These are phyloP conservation scores for Andrena hattorfiana DNA, from an alignment of 2,888 invertebrate species.

Conservation along the genomic window DNA sequence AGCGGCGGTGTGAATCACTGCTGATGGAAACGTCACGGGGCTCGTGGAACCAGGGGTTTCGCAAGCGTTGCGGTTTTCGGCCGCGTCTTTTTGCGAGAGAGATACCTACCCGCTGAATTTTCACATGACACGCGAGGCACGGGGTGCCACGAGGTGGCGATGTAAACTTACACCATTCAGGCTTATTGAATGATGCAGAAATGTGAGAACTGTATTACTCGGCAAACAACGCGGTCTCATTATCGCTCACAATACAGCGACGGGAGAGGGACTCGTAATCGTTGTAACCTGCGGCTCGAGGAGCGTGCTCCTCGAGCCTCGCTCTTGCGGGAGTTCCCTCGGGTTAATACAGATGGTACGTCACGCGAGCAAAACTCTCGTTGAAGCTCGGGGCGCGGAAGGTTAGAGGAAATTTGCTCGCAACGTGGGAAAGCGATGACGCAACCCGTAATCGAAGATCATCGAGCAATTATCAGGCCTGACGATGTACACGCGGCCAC, in stretches of 20 bases:
- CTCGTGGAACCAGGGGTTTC: slow-evolving; percentile 30
- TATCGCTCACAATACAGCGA: slow-evolving; percentile 47
- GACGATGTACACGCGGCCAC: background rate
- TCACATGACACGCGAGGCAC: slow-evolving; percentile 49
- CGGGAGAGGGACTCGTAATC: slow-evolving; percentile 9
- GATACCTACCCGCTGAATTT: slow-evolving; percentile 50
- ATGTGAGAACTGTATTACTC: slow-evolving; percentile 61
- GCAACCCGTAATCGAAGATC: background rate
- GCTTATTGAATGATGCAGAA: slow-evolving; percentile 62
- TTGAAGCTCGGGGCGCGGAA: background rate
- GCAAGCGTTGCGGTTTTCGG: slow-evolving; percentile 65
- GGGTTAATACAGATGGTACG: background rate
- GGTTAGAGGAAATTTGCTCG: background rate
- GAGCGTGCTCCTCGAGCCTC: background rate
- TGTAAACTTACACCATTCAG: slow-evolving; percentile 63
- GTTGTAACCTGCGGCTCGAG: background rate
- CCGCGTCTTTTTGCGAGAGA: slow-evolving; percentile 50
- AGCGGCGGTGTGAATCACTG: slow-evolving; percentile 21
- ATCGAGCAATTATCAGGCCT: background rate
- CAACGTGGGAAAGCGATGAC: slow-evolving; percentile 6
- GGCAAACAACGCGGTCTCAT: slow-evolving; percentile 39
- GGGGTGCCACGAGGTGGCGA: slow-evolving; percentile 25
- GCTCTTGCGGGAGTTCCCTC: background rate
- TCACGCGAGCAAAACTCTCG: too few relatives aligned
- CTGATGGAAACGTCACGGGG: slow-evolving; percentile 59